A percentile compares a stretch with the other conserved stretches of the same genome.
These are phyloP conservation scores for Oedothorax gibbosus DNA, from an alignment of 1,140 invertebrate species.

Conservation along the genomic window DNA sequence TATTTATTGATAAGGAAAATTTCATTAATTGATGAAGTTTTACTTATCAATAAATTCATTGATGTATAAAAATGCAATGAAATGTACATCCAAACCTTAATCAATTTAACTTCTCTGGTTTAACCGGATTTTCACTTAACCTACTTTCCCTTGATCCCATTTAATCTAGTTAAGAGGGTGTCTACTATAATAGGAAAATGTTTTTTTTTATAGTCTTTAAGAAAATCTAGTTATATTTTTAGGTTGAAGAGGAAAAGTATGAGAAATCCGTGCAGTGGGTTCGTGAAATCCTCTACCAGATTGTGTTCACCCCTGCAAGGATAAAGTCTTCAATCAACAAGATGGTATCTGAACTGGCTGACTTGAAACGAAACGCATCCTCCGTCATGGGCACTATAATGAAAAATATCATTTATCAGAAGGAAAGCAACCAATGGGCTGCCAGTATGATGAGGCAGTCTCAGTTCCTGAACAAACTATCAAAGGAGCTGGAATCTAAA, in stretches of 20 bases:
- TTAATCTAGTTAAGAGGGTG: no score
- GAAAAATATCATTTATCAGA: conserved; percentile 74
- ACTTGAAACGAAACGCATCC: conserved; percentile 76
- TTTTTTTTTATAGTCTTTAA: no score
- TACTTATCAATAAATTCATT: no score
- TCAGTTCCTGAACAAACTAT: conserved; percentile 78
- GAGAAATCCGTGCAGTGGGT: conserved; percentile 81
- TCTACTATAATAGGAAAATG: no score
- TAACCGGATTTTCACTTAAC: no score
- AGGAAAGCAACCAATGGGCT: conserved; percentile 80
- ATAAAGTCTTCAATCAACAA: conserved; percentile 81
- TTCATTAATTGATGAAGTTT: no score
- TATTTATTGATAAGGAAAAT: no score
- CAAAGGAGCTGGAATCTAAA: conserved; percentile 73
- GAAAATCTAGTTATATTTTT: conserved; percentile 60
- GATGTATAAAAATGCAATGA: no score
- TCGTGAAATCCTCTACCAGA: conserved; percentile 79
- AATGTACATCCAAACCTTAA: no score
- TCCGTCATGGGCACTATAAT: conserved; percentile 75
- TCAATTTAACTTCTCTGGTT: no score
- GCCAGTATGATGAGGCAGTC: conserved; percentile 80
- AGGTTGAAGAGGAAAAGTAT: conserved; percentile 84
- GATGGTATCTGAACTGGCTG: conserved; percentile 78
- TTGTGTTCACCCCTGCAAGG: conserved; percentile 79
- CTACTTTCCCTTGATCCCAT: no score